Evolutionary conservation across 37 sponge, comb jelly and placozoan genomes (phyloP).

Genomic region (Chondrilla cf. caribensis): DNA sequence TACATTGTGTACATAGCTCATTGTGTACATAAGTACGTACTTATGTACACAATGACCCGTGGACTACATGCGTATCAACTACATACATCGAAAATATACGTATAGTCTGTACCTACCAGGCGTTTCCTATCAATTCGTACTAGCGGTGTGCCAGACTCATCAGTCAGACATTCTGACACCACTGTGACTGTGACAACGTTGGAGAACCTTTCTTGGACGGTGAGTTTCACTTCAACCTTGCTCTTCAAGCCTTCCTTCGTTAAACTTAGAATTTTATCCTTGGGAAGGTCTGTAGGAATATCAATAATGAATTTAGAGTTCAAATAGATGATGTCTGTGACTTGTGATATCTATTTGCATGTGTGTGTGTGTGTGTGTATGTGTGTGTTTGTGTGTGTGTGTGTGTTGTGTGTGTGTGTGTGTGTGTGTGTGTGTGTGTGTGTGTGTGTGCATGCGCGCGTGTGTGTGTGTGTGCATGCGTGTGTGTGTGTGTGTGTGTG

Average conservation of each 20-base stretch:
- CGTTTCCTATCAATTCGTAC: background rate
- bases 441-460: too few relatives aligned
- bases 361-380: too few relatives aligned
- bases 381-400: too few relatives aligned
- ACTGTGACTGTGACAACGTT: slow-evolving; percentile 9
- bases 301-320: background rate
- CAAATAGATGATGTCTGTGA: background rate
- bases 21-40: background rate
- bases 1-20: too few relatives aligned
- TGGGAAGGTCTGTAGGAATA: slow-evolving; percentile 1
- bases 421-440: too few relatives aligned
- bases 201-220: slow-evolving; percentile 3
- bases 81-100: too few relatives aligned
- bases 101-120: slow-evolving; percentile 6
- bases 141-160: background rate
- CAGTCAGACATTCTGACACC: background rate
- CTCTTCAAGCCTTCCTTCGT: background rate
- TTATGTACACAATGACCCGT: too few relatives aligned
- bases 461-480: too few relatives aligned
- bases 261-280: background rate
- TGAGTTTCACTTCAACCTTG: background rate
- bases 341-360: too few relatives aligned
- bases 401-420: too few relatives aligned
- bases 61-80: too few relatives aligned
- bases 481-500: too few relatives aligned